phyloP scores from a whole-genome alignment of 37 sponge, comb jelly and placozoan species.

The Beroe forskalii region DNA sequence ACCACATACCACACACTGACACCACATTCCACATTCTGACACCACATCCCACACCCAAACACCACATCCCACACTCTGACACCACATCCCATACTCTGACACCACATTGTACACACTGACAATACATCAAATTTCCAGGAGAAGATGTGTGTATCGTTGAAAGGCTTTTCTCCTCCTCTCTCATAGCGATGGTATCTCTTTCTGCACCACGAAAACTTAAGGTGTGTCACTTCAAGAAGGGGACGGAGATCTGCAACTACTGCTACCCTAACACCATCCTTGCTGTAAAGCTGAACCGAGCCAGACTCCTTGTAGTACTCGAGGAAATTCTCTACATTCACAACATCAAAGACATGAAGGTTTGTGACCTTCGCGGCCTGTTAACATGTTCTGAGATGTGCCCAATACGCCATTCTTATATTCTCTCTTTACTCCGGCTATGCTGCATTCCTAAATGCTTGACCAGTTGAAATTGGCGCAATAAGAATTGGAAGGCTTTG shows the following conservation, averaged over 20 bases:
- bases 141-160: conserved; percentile 90
- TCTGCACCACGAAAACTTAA: conserved; percentile 84
- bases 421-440: no score
- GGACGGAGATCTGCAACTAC: conserved; percentile 98
- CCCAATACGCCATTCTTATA: not conserved
- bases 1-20: not conserved
- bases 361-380: conserved; percentile 61
- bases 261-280: conserved; percentile 93
- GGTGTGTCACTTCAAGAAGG: conserved; percentile 97
- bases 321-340: conserved; percentile 93
- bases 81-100: not conserved
- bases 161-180: conserved; percentile 92
- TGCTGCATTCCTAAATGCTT: no score
- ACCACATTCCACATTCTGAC: not conserved
- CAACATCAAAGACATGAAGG: conserved; percentile 99
- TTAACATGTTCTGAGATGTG: no score
- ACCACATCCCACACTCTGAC: not conserved
- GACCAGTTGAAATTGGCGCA: no score
- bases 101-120: not conserved
- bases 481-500: no score
- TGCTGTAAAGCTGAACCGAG: conserved; percentile 90
- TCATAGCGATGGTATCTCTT: conserved; percentile 89
- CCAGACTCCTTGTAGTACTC: conserved; percentile 86
- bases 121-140: conserved; percentile 68
- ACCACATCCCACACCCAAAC: not conserved